Evolutionary conservation across 2,113 vertebrate species (phyloP).

Genomic region (Phycodurus eques): DNA sequence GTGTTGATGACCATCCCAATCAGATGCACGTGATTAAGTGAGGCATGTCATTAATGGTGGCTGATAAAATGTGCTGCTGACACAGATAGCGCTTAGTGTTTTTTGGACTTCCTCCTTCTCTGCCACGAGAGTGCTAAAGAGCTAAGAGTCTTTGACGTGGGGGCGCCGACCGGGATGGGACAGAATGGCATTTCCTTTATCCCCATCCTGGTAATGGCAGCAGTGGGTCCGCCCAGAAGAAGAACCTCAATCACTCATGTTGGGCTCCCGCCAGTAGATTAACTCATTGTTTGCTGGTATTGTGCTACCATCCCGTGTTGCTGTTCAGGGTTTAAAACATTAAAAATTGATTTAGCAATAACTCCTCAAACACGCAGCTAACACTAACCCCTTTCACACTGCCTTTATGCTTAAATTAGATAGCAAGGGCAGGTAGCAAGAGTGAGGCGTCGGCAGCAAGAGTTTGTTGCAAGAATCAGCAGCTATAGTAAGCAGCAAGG

Average conservation of each 20-base stretch:
- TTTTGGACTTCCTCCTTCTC: slow-evolving; percentile 1
- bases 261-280: background rate
- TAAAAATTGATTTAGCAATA: background rate
- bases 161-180: slow-evolving; percentile 51
- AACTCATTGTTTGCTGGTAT: background rate
- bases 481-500: no score
- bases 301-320: background rate
- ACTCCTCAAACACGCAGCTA: no score
- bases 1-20: no score
- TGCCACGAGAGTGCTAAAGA: background rate
- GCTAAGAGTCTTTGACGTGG: slow-evolving; percentile 32
- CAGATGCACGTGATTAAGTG: no score
- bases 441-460: no score
- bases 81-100: slow-evolving; percentile 12
- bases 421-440: no score
- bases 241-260: slow-evolving; percentile 10
- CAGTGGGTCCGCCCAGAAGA: slow-evolving; percentile 21
- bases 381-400: no score
- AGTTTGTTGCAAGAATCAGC: no score
- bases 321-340: background rate
- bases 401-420: no score
- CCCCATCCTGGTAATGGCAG: slow-evolving; percentile 61
- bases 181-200: slow-evolving; percentile 66
- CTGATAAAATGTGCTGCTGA: slow-evolving; percentile 14
- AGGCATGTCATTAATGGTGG: no score